Conservation (phyloP, 2,888 invertebrate genomes). For the Masnerella sp. region DNA sequence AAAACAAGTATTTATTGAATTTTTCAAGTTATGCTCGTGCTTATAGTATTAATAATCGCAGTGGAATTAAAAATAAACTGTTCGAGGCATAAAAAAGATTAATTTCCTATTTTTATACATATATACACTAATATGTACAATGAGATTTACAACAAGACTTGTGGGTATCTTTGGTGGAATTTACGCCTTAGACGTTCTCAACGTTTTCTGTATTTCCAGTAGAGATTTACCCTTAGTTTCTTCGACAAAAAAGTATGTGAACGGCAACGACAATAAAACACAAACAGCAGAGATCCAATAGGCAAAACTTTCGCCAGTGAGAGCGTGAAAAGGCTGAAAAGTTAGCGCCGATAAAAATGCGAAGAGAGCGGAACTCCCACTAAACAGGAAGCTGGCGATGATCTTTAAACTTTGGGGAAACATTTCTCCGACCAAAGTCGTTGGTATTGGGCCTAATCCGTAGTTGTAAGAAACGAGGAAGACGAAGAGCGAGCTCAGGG, state of each 20-base stretch:
- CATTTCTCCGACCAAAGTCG: constrained; percentile 70
- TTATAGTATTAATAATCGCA: too few relatives aligned
- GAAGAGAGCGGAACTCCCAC: constrained; percentile 64
- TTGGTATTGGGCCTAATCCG: constrained; percentile 70
- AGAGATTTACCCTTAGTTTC: constrained; percentile 73
- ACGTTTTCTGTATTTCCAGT: constrained; percentile 70
- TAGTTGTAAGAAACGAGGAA: constrained; percentile 66
- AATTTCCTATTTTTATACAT: too few relatives aligned
- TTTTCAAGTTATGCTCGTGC: too few relatives aligned
- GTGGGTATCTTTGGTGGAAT: too few relatives aligned
- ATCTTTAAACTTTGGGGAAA: constrained; percentile 73
- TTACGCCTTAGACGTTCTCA: too few relatives aligned
- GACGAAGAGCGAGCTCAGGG: constrained; percentile 65
- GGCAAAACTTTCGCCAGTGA: constrained; percentile 70
- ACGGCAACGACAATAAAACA: constrained; percentile 65
- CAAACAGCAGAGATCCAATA: constrained; percentile 70
- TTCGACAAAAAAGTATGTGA: constrained; percentile 67
- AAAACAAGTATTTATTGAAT: too few relatives aligned
- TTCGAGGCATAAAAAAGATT: too few relatives aligned
- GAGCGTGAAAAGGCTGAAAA: constrained; percentile 69
- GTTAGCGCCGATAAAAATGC: constrained; percentile 66
- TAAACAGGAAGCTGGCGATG: constrained; percentile 67
- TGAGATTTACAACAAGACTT: too few relatives aligned
- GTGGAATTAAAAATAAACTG: too few relatives aligned
- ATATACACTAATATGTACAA: too few relatives aligned